Evolutionary conservation across 2,888 invertebrate genomes (phyloP).

Genomic region (Tetropium fuscum): DNA sequence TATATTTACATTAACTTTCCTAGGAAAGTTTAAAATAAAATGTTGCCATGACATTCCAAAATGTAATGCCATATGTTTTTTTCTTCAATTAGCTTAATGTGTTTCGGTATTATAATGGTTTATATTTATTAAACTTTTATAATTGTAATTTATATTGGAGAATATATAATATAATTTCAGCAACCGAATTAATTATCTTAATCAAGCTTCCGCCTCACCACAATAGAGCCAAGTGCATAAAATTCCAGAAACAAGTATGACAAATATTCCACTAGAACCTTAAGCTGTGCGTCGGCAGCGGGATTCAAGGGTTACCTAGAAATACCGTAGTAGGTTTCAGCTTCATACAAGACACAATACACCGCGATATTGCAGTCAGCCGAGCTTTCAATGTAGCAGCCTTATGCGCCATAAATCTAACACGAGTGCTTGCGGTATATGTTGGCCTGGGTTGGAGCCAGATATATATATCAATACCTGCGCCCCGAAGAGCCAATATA

Average conservation of each 20-base stretch:
- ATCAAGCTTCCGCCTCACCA: too few relatives aligned
- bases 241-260: slow-evolving; percentile 9
- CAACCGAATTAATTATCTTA: too few relatives aligned
- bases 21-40: too few relatives aligned
- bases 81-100: too few relatives aligned
- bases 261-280: slow-evolving; percentile 19
- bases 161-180: too few relatives aligned
- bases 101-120: too few relatives aligned
- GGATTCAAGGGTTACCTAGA: slow-evolving; percentile 10
- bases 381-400: slow-evolving; percentile 52
- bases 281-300: slow-evolving; percentile 16
- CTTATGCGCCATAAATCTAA: slow-evolving; percentile 57
- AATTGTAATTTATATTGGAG: too few relatives aligned
- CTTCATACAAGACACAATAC: slow-evolving; percentile 25
- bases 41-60: too few relatives aligned
- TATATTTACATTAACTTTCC: too few relatives aligned
- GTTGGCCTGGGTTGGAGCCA: slow-evolving; percentile 43
- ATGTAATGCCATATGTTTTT: too few relatives aligned
- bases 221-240: neutral
- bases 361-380: slow-evolving; percentile 34
- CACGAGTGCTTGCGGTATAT: slow-evolving; percentile 54
- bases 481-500: slow-evolving; percentile 39
- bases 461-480: slow-evolving; percentile 50
- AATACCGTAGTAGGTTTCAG: slow-evolving; percentile 8
- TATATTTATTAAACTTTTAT: too few relatives aligned